A percentile compares a stretch with the other conserved stretches of the same genome.
Conservation (phyloP, 2,797 vertebrate species). For the Ispidina lecontei region DNA sequence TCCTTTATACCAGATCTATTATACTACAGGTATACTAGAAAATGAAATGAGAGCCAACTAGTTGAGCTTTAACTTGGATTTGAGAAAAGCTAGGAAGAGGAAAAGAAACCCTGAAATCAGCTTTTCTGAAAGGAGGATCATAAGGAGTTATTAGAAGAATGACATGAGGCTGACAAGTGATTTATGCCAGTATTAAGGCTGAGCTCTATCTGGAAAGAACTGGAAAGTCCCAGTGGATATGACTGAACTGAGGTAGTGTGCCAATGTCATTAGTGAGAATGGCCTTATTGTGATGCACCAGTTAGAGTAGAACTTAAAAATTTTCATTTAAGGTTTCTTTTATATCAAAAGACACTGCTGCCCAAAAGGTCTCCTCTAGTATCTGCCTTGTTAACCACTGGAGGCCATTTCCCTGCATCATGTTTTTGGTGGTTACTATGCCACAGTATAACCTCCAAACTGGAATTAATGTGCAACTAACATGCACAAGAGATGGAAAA, state of each 20-base stretch:
- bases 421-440: too few relatives aligned
- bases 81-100: not conserved
- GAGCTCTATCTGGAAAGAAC: not conserved
- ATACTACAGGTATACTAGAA: not conserved
- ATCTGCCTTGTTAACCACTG: not conserved
- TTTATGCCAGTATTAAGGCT: not conserved
- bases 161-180: not conserved
- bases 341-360: not conserved
- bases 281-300: not conserved
- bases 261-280: not conserved
- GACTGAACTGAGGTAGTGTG: not conserved
- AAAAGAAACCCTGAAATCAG: not conserved
- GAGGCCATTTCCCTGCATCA: too few relatives aligned
- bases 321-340: not conserved
- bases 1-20: not conserved
- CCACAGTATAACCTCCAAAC: too few relatives aligned
- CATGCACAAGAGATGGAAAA: too few relatives aligned
- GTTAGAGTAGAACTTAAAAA: not conserved
- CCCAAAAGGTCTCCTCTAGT: not conserved
- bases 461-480: too few relatives aligned
- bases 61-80: not conserved
- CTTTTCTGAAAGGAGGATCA: not conserved
- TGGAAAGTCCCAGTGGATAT: not conserved
- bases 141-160: not conserved
- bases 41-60: not conserved